phyloP scores from a whole-genome alignment of 1,140 invertebrate species.

The Caenorhabditis inopinata region DNA sequence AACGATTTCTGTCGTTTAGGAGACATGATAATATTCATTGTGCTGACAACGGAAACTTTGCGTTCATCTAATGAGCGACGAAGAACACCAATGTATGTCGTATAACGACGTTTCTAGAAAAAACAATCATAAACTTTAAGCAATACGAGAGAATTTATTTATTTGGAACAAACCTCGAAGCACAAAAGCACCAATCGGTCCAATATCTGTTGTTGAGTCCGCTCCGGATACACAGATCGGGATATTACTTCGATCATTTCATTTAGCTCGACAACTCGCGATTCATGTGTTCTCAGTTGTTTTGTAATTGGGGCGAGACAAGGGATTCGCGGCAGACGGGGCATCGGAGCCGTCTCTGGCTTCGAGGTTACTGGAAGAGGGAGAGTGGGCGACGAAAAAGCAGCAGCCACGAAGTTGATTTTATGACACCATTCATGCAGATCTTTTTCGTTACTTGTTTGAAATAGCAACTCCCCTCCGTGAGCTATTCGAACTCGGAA shows the following conservation, averaged over 20 bases:
- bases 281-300: slow-evolving; percentile 8
- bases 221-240: not conserved
- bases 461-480: slow-evolving; percentile 93
- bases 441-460: slow-evolving; percentile 92
- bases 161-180: not conserved
- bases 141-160: no score
- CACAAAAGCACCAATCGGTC: slow-evolving; percentile 1
- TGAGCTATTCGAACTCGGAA: slow-evolving; percentile 92
- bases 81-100: not conserved
- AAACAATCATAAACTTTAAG: no score
- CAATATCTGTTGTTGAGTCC: not conserved
- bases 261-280: not conserved
- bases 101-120: slow-evolving; percentile 19
- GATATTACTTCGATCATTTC: not conserved
- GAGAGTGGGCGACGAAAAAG: slow-evolving; percentile 86
- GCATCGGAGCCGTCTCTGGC: slow-evolving; percentile 16
- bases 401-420: slow-evolving; percentile 94
- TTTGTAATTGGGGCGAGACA: slow-evolving; percentile 14
- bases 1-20: not conserved
- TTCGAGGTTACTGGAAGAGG: slow-evolving; percentile 70
- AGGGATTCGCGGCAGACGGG: not conserved
- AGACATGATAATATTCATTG: slow-evolving; percentile 1
- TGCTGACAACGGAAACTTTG: not conserved
- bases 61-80: not conserved
- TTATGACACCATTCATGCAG: slow-evolving; percentile 80